phyloP scores from a whole-genome alignment of 2,797 vertebrate genomes.

The Schizopygopsis pylzovi region DNA sequence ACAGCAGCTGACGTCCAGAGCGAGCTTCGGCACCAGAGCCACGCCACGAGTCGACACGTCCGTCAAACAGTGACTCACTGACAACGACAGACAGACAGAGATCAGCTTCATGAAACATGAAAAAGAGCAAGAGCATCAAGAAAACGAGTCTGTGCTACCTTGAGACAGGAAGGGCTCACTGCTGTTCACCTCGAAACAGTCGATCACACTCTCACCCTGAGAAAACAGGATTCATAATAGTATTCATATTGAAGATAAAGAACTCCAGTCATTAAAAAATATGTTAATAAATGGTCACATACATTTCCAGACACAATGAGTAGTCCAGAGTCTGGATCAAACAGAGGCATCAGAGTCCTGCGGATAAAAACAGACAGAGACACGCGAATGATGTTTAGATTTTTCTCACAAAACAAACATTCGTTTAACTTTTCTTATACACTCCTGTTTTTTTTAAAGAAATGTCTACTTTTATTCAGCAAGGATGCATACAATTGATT shows the following conservation, averaged over 20 bases:
- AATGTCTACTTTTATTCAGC: neutral
- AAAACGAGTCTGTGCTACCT: constrained; percentile 72
- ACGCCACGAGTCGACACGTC: constrained; percentile 82
- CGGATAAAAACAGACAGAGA: constrained; percentile 23
- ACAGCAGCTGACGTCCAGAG: constrained; percentile 85
- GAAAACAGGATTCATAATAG: constrained; percentile 16
- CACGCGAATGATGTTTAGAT: constrained; percentile 4
- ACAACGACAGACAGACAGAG: neutral
- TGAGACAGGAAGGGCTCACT: constrained; percentile 81
- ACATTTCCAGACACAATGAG: constrained; percentile 90
- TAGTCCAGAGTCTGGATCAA: constrained; percentile 87
- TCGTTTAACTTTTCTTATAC: neutral
- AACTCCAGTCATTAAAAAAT: neutral
- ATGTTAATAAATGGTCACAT: constrained; percentile 48
- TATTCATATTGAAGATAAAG: neutral
- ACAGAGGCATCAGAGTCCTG: constrained; percentile 86
- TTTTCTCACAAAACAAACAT: neutral
- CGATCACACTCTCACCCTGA: constrained; percentile 87
- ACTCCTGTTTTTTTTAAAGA: neutral
- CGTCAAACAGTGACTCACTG: constrained; percentile 89
- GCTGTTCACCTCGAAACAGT: constrained; percentile 85
- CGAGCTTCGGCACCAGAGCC: constrained; percentile 82
- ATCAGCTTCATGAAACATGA: neutral
- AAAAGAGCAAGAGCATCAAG: neutral
- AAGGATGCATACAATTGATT: neutral